Conservation (phyloP, 2,888 invertebrate genomes). For the Ditylenchus weischeri region DNA sequence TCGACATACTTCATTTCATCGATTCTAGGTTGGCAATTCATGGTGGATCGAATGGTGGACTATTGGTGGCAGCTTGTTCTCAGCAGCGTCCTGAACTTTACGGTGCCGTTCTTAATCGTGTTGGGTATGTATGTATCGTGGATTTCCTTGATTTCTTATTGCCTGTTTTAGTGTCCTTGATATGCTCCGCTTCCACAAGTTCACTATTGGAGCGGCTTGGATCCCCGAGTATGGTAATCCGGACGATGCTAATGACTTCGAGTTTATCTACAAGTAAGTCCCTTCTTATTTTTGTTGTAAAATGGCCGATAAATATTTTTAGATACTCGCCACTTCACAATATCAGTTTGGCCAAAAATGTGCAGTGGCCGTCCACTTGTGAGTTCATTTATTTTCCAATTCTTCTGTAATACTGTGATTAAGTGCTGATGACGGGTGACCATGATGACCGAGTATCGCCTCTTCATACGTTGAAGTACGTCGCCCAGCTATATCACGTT, state of each 20-base stretch:
- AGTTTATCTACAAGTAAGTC: constrained; percentile 67
- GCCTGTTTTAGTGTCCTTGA: constrained; percentile 76
- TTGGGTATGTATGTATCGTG: constrained; percentile 70
- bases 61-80: constrained; percentile 86
- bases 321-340: constrained; percentile 88
- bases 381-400: no score
- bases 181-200: constrained; percentile 94
- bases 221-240: constrained; percentile 88
- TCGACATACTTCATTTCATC: not conserved
- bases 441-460: constrained; percentile 68
- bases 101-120: constrained; percentile 87
- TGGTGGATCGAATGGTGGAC: constrained; percentile 94
- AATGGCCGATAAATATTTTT: not conserved
- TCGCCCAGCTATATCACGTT: constrained; percentile 80
- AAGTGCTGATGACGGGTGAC: constrained; percentile 67
- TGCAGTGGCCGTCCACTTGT: constrained; percentile 80
- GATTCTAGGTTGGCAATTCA: constrained; percentile 72
- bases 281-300: not conserved
- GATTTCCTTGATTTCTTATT: no score
- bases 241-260: constrained; percentile 78
- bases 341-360: constrained; percentile 65
- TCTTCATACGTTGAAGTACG: constrained; percentile 89
- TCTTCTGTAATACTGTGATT: no score
- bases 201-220: constrained; percentile 96
- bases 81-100: constrained; percentile 93